Percentiles rank a stretch among this genome's conserved stretches.
Conservation (phyloP, 1,140 invertebrate genomes). For the Ceratosolen fusciceps region DNA sequence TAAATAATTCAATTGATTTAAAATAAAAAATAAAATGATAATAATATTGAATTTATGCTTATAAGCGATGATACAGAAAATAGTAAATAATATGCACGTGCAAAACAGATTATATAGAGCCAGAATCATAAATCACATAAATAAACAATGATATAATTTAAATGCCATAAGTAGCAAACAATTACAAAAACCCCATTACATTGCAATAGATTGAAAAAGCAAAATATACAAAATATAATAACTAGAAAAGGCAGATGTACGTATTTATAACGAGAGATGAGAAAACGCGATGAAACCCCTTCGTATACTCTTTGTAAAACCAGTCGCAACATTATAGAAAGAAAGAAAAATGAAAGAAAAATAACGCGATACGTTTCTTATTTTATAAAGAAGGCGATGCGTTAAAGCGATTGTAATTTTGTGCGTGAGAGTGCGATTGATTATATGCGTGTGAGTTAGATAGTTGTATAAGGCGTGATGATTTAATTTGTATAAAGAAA, state of each 20-base stretch:
- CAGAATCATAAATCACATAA: background rate
- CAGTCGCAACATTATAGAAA: constrained; percentile 15
- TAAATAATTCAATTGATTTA: constrained; percentile 21
- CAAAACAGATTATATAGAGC: too few relatives aligned
- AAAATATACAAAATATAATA: constrained; percentile 6
- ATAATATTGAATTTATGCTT: too few relatives aligned
- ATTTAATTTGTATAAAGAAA: constrained; percentile 45
- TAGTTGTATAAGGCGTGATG: constrained; percentile 48
- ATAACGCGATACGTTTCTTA: constrained; percentile 16
- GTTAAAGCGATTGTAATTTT: constrained; percentile 28
- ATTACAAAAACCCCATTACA: constrained; percentile 12
- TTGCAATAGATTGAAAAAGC: constrained; percentile 30
- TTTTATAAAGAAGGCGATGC: constrained; percentile 15
- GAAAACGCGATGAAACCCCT: constrained; percentile 41
- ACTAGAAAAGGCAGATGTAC: background rate
- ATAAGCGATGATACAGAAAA: too few relatives aligned
- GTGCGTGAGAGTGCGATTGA: constrained; percentile 41
- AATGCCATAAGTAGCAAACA: background rate
- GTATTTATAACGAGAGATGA: constrained; percentile 23
- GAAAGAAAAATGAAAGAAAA: background rate
- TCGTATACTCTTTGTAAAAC: constrained; percentile 36
- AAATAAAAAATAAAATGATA: too few relatives aligned
- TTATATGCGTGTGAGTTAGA: constrained; percentile 35
- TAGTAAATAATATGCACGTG: too few relatives aligned
- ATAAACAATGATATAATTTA: background rate